phyloP scores from a whole-genome alignment of 2,888 invertebrate genomes.

The Brenthis hecate region DNA sequence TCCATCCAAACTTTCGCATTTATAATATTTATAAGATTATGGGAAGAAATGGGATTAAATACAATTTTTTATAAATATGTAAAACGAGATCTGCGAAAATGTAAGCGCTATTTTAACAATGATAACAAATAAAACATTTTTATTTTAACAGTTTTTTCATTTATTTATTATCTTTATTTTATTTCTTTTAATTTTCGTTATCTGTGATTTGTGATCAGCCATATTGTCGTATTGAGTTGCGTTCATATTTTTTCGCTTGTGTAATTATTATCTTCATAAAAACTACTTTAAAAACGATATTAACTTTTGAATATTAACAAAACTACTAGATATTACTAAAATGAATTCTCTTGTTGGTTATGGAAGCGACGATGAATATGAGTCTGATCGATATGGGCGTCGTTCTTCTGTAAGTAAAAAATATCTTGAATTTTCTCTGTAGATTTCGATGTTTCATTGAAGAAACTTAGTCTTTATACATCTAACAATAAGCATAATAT shows the following conservation, averaged over 20 bases:
- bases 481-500: neutral
- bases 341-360: conserved; percentile 91
- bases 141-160: too few relatives aligned
- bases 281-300: neutral
- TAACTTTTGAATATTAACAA: neutral
- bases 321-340: conserved; percentile 5
- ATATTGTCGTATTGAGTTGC: conserved; percentile 18
- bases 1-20: too few relatives aligned
- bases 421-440: conserved; percentile 2
- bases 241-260: neutral
- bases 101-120: too few relatives aligned
- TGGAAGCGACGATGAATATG: conserved; percentile 90
- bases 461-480: neutral
- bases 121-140: too few relatives aligned
- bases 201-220: conserved; percentile 13
- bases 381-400: conserved; percentile 67
- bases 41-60: too few relatives aligned
- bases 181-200: neutral
- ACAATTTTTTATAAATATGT: too few relatives aligned
- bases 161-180: too few relatives aligned
- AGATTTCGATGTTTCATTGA: too few relatives aligned
- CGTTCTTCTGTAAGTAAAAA: conserved; percentile 63
- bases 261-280: neutral
- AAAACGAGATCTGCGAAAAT: too few relatives aligned
- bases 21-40: too few relatives aligned